These are phyloP conservation scores for Rhabditoides inermis DNA, from an alignment of 2,888 invertebrate genomes.

Conservation along the genomic window DNA sequence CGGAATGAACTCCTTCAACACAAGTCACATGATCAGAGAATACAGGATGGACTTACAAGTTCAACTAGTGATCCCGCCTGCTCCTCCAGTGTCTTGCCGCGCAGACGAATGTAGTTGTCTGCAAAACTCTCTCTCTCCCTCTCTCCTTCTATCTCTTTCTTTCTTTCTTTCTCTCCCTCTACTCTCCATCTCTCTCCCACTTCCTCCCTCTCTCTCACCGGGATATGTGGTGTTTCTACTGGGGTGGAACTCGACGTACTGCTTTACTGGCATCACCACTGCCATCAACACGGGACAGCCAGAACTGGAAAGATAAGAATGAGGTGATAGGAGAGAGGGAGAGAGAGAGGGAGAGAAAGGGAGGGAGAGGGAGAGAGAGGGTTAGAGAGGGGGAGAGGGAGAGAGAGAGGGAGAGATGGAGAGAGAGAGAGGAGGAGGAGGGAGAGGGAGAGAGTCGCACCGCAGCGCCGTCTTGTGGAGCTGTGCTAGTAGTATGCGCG, in stretches of 20 bases:
- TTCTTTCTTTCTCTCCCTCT: too few relatives aligned
- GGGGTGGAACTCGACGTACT: conserved; percentile 72
- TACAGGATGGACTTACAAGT: too few relatives aligned
- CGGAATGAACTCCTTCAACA: conserved; percentile 62
- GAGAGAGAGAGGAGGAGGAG: too few relatives aligned
- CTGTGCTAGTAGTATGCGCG: conserved; percentile 68
- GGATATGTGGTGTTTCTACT: conserved; percentile 19
- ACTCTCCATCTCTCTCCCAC: too few relatives aligned
- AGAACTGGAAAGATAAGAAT: too few relatives aligned
- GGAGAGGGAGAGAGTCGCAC: too few relatives aligned
- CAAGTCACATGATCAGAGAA: too few relatives aligned
- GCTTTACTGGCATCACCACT: conserved; percentile 81
- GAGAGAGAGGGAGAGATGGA: too few relatives aligned
- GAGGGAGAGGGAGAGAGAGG: too few relatives aligned
- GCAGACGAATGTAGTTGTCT: conserved; percentile 52
- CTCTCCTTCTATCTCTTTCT: background rate
- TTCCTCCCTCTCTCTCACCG: conserved; percentile 15
- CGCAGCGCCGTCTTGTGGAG: conserved; percentile 68
- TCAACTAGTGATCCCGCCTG: conserved; percentile 69
- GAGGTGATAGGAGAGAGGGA: too few relatives aligned
- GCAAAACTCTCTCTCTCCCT: conserved; percentile 1
- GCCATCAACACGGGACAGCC: conserved; percentile 63
- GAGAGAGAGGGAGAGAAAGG: too few relatives aligned
- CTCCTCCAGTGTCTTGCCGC: conserved; percentile 57
- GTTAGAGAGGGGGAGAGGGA: too few relatives aligned